These are phyloP conservation scores for Miniopterus natalensis DNA, from an alignment of 2,113 vertebrate species.

Conservation along the genomic window DNA sequence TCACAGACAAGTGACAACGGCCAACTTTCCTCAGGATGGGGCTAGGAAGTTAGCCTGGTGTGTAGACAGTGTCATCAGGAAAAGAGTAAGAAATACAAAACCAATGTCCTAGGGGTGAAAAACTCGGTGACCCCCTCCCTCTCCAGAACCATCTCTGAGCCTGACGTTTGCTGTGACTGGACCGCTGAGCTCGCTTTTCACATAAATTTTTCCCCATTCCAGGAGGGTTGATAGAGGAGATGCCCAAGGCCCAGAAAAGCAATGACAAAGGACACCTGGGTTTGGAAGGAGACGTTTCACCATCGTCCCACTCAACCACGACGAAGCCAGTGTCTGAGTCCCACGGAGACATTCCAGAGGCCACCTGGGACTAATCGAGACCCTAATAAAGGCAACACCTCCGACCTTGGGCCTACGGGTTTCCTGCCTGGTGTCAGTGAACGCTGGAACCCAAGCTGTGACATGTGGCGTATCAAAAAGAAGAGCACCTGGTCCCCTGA, in stretches of 20 bases:
- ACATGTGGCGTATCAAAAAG: slow-evolving; percentile 85
- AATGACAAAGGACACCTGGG: slow-evolving; percentile 73
- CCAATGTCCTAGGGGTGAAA: background rate
- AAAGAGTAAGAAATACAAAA: background rate
- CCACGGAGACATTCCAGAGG: slow-evolving; percentile 73
- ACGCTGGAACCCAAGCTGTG: slow-evolving; percentile 87
- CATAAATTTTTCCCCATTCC: slow-evolving; percentile 55
- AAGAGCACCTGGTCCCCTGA: slow-evolving; percentile 81
- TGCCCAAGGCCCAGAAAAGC: slow-evolving; percentile 74
- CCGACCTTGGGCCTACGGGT: slow-evolving; percentile 84
- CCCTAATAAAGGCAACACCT: slow-evolving; percentile 86
- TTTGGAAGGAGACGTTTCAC: slow-evolving; percentile 57
- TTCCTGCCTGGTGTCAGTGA: slow-evolving; percentile 87
- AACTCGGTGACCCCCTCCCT: background rate
- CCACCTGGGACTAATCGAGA: slow-evolving; percentile 87
- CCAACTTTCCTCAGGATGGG: background rate
- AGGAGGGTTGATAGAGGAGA: slow-evolving; percentile 53
- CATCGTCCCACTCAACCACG: slow-evolving; percentile 55
- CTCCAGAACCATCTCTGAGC: background rate
- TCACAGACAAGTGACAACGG: accelerated
- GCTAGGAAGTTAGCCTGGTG: background rate
- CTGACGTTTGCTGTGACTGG: background rate
- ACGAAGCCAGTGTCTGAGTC: slow-evolving; percentile 58
- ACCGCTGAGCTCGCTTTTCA: background rate
- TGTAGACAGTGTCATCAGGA: background rate